These are phyloP conservation scores for Dysidea cf. avara DNA, from an alignment of 37 sponge, comb jelly and placozoan species.

Conservation along the genomic window DNA sequence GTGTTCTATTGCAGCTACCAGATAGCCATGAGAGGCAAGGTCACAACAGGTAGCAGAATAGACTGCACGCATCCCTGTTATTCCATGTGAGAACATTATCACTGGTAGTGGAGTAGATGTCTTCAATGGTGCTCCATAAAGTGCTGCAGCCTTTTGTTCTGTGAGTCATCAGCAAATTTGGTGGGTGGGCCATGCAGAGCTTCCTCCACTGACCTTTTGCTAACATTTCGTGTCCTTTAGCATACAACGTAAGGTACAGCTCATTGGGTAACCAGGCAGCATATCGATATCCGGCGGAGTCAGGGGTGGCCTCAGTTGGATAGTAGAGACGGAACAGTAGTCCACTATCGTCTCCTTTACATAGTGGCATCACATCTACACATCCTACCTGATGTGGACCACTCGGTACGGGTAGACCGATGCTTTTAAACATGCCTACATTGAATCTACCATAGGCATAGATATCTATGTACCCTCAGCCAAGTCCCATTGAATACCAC, in stretches of 20 bases:
- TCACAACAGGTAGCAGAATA: slow-evolving; percentile 64
- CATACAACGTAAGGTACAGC: too few species aligned
- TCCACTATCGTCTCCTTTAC: slow-evolving; percentile 14
- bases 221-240: too few species aligned
- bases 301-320: slow-evolving; percentile 18
- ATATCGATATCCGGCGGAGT: slow-evolving; percentile 1
- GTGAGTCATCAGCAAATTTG: too few species aligned
- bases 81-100: slow-evolving; percentile 77
- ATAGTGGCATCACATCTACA: slow-evolving; percentile 55
- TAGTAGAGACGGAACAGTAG: slow-evolving; percentile 64
- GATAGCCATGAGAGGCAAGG: slow-evolving; percentile 79
- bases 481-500: too few species aligned
- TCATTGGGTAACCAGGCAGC: slow-evolving; percentile 41
- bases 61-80: slow-evolving; percentile 52
- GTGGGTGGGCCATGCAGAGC: too few species aligned
- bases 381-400: slow-evolving; percentile 58
- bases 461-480: too few species aligned
- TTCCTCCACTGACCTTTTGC: too few species aligned
- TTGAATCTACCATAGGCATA: too few species aligned
- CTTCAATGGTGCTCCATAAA: slow-evolving; percentile 41
- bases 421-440: slow-evolving; percentile 8
- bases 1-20: slow-evolving; percentile 77
- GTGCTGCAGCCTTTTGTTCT: slow-evolving; percentile 48
- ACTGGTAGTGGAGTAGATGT: slow-evolving; percentile 41
- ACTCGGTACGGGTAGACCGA: slow-evolving; percentile 53